phyloP scores from a whole-genome alignment of 2,888 invertebrate genomes.

The Hyles lineata region DNA sequence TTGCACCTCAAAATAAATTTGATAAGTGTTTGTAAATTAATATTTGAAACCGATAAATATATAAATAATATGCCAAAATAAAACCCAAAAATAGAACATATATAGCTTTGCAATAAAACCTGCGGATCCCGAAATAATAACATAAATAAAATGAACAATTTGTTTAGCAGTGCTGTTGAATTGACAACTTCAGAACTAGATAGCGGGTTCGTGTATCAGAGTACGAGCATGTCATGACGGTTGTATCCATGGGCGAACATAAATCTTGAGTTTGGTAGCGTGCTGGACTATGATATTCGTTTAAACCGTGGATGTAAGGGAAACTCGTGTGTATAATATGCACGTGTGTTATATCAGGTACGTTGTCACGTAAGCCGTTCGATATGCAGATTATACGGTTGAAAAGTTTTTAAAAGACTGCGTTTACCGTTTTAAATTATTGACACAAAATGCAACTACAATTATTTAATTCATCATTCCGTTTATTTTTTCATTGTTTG shows the following conservation, averaged over 20 bases:
- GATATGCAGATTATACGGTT: constrained; percentile 13
- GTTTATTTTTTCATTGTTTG: constrained; percentile 1
- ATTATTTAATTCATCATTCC: neutral
- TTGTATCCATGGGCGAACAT: constrained; percentile 9
- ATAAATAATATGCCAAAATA: constrained; percentile 2
- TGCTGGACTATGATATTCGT: neutral
- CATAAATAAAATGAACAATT: neutral
- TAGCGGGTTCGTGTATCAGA: neutral
- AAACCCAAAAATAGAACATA: neutral
- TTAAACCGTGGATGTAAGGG: constrained; percentile 10
- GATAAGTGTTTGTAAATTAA: no score
- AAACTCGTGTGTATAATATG: constrained; percentile 1
- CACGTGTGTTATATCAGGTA: neutral
- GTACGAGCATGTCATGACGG: neutral
- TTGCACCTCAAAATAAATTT: no score
- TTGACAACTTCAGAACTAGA: neutral
- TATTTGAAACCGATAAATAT: no score
- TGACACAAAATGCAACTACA: constrained; percentile 1
- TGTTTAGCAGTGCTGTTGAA: constrained; percentile 1
- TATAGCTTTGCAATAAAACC: neutral
- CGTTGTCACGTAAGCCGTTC: constrained; percentile 15
- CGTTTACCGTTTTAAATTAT: constrained; percentile 2
- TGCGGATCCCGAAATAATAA: neutral
- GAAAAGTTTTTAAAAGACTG: neutral
- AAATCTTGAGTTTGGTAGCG: constrained; percentile 1